Evolutionary conservation across 2,113 vertebrate genomes (phyloP), one percentile per base, ranked within the genome.

Genomic region (Taxidea taxus): DNA sequence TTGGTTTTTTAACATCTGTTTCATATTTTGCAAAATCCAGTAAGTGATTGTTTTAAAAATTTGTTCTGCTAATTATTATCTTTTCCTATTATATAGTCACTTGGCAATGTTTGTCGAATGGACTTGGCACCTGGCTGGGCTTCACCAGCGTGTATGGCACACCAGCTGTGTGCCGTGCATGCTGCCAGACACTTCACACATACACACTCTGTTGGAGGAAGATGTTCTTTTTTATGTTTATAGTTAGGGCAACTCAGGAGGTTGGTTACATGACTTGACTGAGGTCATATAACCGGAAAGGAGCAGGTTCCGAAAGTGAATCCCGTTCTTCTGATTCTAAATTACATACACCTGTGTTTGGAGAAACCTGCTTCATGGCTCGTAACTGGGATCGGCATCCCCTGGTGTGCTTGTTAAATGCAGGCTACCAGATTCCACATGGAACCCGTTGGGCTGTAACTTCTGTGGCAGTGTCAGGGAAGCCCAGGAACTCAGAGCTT

Each of bases 1-100:
- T 88, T 90, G 56, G 31, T 83, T 83, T 83, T 95, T 82, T 44
- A 56, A 97, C 37, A 4, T 62, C 62, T 86, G 1, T 72, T 91
- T 97, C 58, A 56, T 84, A 70, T 42, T 95, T 97, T 90, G 20
- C 44, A 87, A 83, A 92, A 34, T 86, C 25, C 25, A 49, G 34
- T 54, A 83, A 87, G 54, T 62, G 56, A 74, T 94, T 47, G 70
- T 78, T 78, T 90, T 21, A 7, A 83, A 62, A 91, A 31, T 77
- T 39, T 70, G 9, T 81, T 21, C 66, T 72, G 29, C 64, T 81
- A 37, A 90, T 91, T 86, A 66, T 18, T 47, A 12, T 78, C 25
- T 31, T 91, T 95, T 96, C 29, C 25, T 47, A 29, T 51, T 37
- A 5, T 34, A 4, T 49, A 49, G 82, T 42, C 42, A 42, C 66